Evolutionary conservation across 2,888 invertebrate genomes (phyloP), one percentile per base, ranked within the genome.

Genomic region (Latrodectus hesperus): DNA sequence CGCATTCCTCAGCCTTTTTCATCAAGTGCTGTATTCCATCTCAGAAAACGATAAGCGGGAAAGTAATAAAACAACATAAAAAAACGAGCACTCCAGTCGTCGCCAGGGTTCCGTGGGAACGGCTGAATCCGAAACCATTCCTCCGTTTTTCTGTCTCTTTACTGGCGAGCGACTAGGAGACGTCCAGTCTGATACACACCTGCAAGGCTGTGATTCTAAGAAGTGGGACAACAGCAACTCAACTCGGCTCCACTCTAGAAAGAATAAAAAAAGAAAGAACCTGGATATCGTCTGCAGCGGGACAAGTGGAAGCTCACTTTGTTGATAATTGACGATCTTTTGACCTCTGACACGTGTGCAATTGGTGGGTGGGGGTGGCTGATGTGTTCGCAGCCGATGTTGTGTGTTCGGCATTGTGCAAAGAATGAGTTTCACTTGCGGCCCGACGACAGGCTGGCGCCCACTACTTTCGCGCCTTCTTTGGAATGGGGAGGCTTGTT

Each of bases 241-340:
- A 60, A 60, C 60, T 60, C 60, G n/a, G 60, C 60, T 60, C 60
- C 60, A 60, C n/a, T n/a, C 12, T 60, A 4, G 60, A 60, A 10
- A 6, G n/a, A 60, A 60, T 16, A 60, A 60, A 60, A 60, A 60
- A 16, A 9, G n/a, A 60, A 12, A 60, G 12, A 60, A 60, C 60
- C 60, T 60, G 60, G 60, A 60, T 60, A 60, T 60, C 60, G 60
- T 60, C 60, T 60, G 11, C 60, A 16, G n/a, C n/a, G 60, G 60
- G 73, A 84, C 84, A 84, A 84, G 84, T 84, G 84, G 79, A 60
- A 79, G 79, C 75, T 84, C 77, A 84, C 84, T 84, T 16, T 60
- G 84, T 84, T 84, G 79, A 75, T 85, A 85, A 85, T 85, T 77
- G 79, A 60, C 86, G 81, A 76, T 86, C 86, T 80, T 76, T 75